Percentiles rank a stretch among this genome's conserved stretches.
phyloP scores from a whole-genome alignment of 1,140 invertebrate genomes.

The Brachystomella parvula region DNA sequence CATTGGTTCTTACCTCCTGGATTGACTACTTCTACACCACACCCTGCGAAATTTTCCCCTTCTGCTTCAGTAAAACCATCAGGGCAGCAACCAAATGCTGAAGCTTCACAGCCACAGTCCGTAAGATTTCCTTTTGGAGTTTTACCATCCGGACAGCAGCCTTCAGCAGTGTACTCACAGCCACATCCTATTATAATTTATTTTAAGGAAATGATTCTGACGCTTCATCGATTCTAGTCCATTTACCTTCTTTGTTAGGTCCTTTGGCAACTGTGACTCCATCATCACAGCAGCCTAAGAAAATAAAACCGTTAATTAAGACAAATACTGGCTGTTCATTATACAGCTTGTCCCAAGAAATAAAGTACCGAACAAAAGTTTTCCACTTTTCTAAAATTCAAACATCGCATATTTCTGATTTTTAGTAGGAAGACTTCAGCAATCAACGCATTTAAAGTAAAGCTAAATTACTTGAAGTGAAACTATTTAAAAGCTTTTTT shows the following conservation, averaged over 20 bases:
- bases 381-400: too few relatives aligned
- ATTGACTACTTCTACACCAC: constrained; percentile 57
- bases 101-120: constrained; percentile 69
- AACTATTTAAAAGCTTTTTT: too few relatives aligned
- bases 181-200: constrained; percentile 57
- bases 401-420: too few relatives aligned
- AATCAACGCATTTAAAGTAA: too few relatives aligned
- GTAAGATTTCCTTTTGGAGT: constrained; percentile 58
- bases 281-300: constrained; percentile 91
- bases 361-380: too few relatives aligned
- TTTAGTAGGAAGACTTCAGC: too few relatives aligned
- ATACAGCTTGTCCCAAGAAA: too few relatives aligned
- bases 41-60: constrained; percentile 75
- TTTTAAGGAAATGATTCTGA: background rate
- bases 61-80: constrained; percentile 57
- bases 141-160: constrained; percentile 76
- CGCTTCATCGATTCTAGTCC: background rate
- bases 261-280: constrained; percentile 72
- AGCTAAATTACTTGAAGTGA: too few relatives aligned
- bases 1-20: constrained; percentile 50
- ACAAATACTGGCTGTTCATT: too few relatives aligned
- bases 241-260: constrained; percentile 47
- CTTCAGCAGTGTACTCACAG: constrained; percentile 66
- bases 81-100: constrained; percentile 63
- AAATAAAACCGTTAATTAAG: too few relatives aligned